Evolutionary conservation across 2,113 vertebrate genomes (phyloP).

Genomic region (Hypocryptadius cinnamomeus): DNA sequence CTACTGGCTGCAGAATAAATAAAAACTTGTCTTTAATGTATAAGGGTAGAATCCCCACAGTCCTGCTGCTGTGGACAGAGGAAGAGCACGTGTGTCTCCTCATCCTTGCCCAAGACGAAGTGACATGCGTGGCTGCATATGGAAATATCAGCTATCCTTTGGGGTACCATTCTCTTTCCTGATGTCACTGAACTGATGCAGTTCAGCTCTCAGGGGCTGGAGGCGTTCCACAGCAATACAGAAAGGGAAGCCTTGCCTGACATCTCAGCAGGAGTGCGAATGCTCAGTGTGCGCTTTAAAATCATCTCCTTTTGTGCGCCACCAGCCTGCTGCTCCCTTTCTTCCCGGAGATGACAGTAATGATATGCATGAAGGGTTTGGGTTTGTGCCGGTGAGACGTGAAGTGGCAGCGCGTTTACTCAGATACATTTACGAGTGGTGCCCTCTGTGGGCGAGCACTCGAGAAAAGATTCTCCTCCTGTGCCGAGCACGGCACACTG

Average conservation of each 20-base stretch:
- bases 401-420: not conserved
- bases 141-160: not conserved
- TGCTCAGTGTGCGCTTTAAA: not conserved
- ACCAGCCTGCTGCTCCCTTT: not conserved
- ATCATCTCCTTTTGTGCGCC: not conserved
- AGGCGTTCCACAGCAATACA: accelerated
- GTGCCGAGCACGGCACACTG: accelerated
- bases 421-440: not conserved
- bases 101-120: not conserved
- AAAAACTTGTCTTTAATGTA: not conserved
- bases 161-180: not conserved
- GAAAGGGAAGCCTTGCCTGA: not conserved
- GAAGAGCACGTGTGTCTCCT: not conserved
- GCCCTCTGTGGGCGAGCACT: conserved; percentile 4
- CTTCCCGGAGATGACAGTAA: not conserved
- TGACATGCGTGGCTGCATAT: not conserved
- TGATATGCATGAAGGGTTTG: not conserved
- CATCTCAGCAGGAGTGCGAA: not conserved
- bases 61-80: not conserved
- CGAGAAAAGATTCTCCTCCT: not conserved
- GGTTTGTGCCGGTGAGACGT: not conserved
- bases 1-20: not conserved
- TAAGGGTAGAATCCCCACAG: not conserved
- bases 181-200: not conserved
- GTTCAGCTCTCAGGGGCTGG: not conserved